These are phyloP conservation scores for Caenorhabditis sp. DNA, from an alignment of 2,888 invertebrate genomes.

Conservation along the genomic window DNA sequence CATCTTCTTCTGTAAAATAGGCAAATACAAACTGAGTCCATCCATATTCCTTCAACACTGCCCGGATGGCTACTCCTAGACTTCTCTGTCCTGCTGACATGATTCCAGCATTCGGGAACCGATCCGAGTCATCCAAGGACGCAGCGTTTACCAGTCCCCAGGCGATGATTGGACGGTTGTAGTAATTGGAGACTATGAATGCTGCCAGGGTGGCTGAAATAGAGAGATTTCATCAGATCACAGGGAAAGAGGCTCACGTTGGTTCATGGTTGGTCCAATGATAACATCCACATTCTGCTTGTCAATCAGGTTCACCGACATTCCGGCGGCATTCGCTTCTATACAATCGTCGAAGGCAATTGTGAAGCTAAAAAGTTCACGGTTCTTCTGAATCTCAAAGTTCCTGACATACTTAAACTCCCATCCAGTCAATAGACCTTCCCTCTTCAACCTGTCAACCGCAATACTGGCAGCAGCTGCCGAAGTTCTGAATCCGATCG, in stretches of 20 bases:
- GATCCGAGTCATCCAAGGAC: conserved; percentile 46
- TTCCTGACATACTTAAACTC: conserved; percentile 60
- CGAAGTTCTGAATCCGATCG: conserved; percentile 57
- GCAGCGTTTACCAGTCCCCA: conserved; percentile 66
- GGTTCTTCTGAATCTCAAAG: too few species aligned
- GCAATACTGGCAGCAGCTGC: conserved; percentile 69
- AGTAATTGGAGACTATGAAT: conserved; percentile 62
- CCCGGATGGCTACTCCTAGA: conserved; percentile 69
- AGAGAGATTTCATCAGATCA: not conserved
- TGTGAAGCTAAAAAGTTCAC: conserved; percentile 61
- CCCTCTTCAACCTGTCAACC: conserved; percentile 63
- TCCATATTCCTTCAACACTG: conserved; percentile 63
- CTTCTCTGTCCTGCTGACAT: conserved; percentile 64
- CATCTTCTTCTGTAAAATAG: conserved; percentile 69
- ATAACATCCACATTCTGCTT: conserved; percentile 71
- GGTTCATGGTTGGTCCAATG: conserved; percentile 75
- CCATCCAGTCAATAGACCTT: conserved; percentile 61
- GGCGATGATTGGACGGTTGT: conserved; percentile 63
- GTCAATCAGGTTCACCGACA: conserved; percentile 59
- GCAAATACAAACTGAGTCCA: conserved; percentile 73
- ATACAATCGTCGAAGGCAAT: conserved; percentile 70
- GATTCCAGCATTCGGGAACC: conserved; percentile 64
- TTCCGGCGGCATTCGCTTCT: conserved; percentile 71
- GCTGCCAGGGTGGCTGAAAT: conserved; percentile 68
- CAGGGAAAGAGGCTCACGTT: conserved; percentile 57